Evolutionary conservation across 2,113 vertebrate genomes (phyloP), one percentile per base, ranked within the genome.

Genomic region (Embiotoca jacksoni): DNA sequence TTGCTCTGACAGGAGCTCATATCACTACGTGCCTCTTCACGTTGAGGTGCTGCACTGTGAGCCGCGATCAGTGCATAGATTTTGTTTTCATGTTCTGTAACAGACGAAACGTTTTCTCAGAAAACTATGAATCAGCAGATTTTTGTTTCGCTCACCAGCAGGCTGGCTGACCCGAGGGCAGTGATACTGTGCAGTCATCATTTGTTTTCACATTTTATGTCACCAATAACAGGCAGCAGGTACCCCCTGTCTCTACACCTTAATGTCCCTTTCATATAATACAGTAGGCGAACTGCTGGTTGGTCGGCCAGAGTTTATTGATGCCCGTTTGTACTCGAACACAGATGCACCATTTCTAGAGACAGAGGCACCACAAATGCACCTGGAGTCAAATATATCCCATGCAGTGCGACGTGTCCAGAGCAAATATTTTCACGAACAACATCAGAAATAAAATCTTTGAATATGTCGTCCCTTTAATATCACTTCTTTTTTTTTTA

Each of bases 381-480:
- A 59, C 32, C 16, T 1, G 6, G 58, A 70, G 54, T 23, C 23
- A 23, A 23, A 23, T 23, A 23, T 23, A 23, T 23, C 23, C 1
- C 23, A 23, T 23, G 23, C 23, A 23, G 23, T 23, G 23, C 23
- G 23, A 23, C 23, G 23, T 23, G 23, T 23, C 64, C 93, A 96
- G 95, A 97, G 96, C 96, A 97, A 97, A 96, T 93, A 95, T 94
- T 94, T 94, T 89, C 89, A 92, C 11, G n/a, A 80, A 75, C 37
- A 84, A 78, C 81, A 91, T 67, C 78, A 91, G 86, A 91, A 82
- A 81, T 88, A 86, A 92, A 87, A 78, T 23, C 55, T 85, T 81
- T 87, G 65, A 78, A 79, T 75, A 86, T 71, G 63, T 75, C 47
- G n/a, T 92, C 90, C 92, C 84, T 92, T 93, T 84, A 62, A 86